Evolutionary conservation across 2,888 invertebrate genomes (phyloP).

Genomic region (Leucozona laternaria): DNA sequence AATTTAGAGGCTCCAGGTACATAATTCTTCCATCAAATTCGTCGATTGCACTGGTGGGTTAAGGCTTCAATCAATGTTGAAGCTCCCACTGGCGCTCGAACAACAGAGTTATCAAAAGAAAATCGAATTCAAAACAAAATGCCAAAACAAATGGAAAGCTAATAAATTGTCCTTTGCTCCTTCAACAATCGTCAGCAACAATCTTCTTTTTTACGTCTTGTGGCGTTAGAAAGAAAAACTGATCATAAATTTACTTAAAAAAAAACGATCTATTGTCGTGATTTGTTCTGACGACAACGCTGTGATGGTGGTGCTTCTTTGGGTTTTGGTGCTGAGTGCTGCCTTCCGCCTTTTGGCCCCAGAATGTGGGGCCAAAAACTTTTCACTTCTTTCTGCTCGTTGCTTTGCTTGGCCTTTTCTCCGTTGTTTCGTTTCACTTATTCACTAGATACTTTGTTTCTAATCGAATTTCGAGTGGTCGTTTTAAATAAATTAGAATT

Average conservation of each 20-base stretch:
- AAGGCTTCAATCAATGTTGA: conserved; percentile 94
- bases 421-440: conserved; percentile 57
- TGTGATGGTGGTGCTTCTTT: conserved; percentile 57
- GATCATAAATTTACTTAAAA: conserved; percentile 29
- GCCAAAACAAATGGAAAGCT: conserved; percentile 60
- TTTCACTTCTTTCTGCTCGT: conserved; percentile 63
- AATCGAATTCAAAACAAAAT: conserved; percentile 31
- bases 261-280: neutral
- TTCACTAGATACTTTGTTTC: conserved; percentile 38
- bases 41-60: conserved; percentile 78
- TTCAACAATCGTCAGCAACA: conserved; percentile 22
- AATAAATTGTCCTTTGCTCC: conserved; percentile 9
- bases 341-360: conserved; percentile 69
- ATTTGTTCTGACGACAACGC: conserved; percentile 10
- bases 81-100: conserved; percentile 84
- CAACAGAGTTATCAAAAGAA: conserved; percentile 55
- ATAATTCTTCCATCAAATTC: conserved; percentile 93
- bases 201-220: conserved; percentile 19
- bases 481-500: conserved; percentile 15
- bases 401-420: conserved; percentile 37
- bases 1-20: conserved; percentile 99
- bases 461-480: conserved; percentile 29
- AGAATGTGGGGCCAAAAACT: conserved; percentile 72
- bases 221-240: conserved; percentile 4
- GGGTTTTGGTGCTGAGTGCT: conserved; percentile 25